Base-by-base conservation (phyloP, 2,797 vertebrate species). In the Sciaenops ocellatus region DNA sequence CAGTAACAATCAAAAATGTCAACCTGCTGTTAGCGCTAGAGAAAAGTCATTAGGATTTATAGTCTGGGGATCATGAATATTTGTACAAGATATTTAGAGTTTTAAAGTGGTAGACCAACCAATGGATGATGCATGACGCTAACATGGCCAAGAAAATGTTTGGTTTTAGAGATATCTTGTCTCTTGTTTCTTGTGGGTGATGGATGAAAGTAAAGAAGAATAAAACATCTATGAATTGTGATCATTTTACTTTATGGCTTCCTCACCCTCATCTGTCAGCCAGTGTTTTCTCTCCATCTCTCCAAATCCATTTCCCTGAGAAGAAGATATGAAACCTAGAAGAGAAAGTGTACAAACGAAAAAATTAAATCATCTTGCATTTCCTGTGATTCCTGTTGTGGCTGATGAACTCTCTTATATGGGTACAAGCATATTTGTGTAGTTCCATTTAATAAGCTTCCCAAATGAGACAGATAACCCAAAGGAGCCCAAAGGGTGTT, bases 201-300 rank as follows among this genome's bases (percentile, higher is more conserved):
- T 4, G 6, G 20, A n/a, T 64, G 15, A 41, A 20, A 18, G 4
- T 47, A 48, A 6, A 47, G 18, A 9, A 51, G 24, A 42, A 18
- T 52, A 57, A 64, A 57, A 56, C 1, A 16, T 16, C 3, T 6
- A 17, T 64, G 4, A 16, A 15, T 30, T 56, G 1, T 22, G 17
- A 15, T 38, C 8, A 38, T 38, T 62, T 47, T 11, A 7, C 22
- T n/a, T 22, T 1, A 6, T 30, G 4, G n/a, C 13, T 41, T 59
- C 18, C 69, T 85, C 63, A 92, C 91, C 80, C 20, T 90, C 81
- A 30, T 91, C 74, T 5, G 17, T 66, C 44, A 85, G 30, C 66
- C 50, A 55, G n/a, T 86, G 87, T 77, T 71, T 79, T 28, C 89
- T 89, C 16, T 87, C 62, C 89, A 92, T 91, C 85, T 92, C 84